Conservation (phyloP, 2,113 vertebrate genomes). For the Heterochromis multidens region DNA sequence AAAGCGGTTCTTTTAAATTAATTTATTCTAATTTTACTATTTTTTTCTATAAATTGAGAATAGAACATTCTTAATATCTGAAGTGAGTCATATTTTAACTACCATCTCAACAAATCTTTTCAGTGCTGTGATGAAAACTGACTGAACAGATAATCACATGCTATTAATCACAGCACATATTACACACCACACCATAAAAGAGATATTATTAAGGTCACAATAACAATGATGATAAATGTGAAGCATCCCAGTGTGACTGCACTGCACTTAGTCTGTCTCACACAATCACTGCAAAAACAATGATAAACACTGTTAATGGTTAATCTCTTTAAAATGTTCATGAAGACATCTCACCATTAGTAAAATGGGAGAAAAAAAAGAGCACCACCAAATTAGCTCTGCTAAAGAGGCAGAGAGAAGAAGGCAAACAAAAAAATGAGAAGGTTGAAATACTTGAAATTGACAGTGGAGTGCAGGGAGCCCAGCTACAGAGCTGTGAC, state of each 20-base stretch:
- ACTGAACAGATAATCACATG: slow-evolving; percentile 33
- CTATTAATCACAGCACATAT: slow-evolving; percentile 46
- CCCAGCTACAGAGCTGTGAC: slow-evolving; percentile 48
- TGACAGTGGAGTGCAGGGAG: slow-evolving; percentile 37
- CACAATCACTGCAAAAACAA: slow-evolving; percentile 29
- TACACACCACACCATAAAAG: slow-evolving; percentile 28
- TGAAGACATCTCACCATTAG: slow-evolving; percentile 17
- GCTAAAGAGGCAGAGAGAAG: not conserved
- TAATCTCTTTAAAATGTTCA: slow-evolving; percentile 33
- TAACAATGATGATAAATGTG: slow-evolving; percentile 59
- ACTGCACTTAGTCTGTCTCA: slow-evolving; percentile 31
- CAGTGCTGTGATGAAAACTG: slow-evolving; percentile 15
- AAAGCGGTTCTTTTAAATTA: not conserved
- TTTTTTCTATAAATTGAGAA: not conserved
- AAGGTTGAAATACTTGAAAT: slow-evolving; percentile 39
- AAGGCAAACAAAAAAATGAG: slow-evolving; percentile 16
- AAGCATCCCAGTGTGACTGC: slow-evolving; percentile 45
- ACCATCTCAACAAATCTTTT: slow-evolving; percentile 1
- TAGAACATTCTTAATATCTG: not conserved
- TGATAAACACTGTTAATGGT: slow-evolving; percentile 30
- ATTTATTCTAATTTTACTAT: not conserved
- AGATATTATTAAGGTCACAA: slow-evolving; percentile 59
- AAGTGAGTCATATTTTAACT: not conserved
- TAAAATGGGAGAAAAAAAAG: not conserved
- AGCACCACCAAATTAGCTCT: not conserved